phyloP scores from a whole-genome alignment of 2,113 vertebrate species.

The Syrmaticus mikado region DNA sequence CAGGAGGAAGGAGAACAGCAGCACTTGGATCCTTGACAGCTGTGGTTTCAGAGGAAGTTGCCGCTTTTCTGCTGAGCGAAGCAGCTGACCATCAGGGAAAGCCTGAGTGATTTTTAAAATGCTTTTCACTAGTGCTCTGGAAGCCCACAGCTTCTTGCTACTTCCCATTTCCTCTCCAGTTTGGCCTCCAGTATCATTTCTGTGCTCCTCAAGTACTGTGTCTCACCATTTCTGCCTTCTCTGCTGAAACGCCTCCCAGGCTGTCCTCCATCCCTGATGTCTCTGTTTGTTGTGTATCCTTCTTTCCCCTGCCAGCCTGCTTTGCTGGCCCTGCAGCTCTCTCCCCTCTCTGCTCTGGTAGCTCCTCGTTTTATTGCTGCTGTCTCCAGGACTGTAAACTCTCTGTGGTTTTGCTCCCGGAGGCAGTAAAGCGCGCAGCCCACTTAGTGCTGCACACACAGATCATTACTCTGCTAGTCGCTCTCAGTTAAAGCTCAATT shows the following conservation, averaged over 20 bases:
- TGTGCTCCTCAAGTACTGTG: not conserved
- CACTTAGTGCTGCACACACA: not conserved
- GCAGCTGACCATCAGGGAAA: not conserved
- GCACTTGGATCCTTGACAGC: rapidly evolving
- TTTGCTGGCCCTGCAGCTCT: not conserved
- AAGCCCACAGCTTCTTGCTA: not conserved
- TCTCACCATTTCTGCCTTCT: not conserved
- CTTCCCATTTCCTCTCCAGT: not conserved
- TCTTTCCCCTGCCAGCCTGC: not conserved
- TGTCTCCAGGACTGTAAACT: not conserved
- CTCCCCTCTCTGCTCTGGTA: rapidly evolving
- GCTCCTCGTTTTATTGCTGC: rapidly evolving
- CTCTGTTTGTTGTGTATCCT: not conserved
- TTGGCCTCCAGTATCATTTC: not conserved
- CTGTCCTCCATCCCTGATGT: not conserved
- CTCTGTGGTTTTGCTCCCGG: not conserved
- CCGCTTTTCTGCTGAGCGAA: not conserved
- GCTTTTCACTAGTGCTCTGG: rapidly evolving
- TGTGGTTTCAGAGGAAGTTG: rapidly evolving
- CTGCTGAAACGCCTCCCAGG: not conserved
- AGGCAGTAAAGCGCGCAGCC: rapidly evolving
- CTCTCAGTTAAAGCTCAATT: not conserved
- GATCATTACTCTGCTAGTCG: not conserved
- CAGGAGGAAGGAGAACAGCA: not conserved
- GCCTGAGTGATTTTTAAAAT: not conserved